phyloP scores from a whole-genome alignment of 2,797 vertebrate genomes.

The Mustela erminea region DNA sequence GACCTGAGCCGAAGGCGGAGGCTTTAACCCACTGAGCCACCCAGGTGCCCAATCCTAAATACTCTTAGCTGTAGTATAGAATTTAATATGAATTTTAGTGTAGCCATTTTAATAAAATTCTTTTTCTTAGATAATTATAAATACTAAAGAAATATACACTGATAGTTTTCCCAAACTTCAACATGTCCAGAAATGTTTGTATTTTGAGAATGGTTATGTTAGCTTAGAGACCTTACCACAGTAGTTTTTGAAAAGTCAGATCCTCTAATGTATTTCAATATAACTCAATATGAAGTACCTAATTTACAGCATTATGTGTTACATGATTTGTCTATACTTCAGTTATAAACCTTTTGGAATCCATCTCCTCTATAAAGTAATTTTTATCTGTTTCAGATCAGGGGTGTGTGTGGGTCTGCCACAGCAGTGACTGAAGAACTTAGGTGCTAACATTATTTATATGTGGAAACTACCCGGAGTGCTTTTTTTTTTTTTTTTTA shows the following conservation, averaged over 20 bases:
- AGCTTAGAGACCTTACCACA: background rate
- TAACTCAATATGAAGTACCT: background rate
- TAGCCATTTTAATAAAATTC: background rate
- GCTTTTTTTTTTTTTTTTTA: background rate
- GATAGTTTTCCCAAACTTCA: background rate
- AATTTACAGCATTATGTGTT: slow-evolving; percentile 8
- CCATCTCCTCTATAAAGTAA: background rate
- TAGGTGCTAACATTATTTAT: background rate
- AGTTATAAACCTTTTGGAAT: background rate
- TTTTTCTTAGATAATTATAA: slow-evolving; percentile 26
- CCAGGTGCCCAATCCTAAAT: background rate
- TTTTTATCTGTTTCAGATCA: background rate
- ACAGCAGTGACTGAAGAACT: background rate
- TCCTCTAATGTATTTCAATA: background rate
- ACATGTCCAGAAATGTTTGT: background rate
- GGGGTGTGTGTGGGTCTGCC: background rate
- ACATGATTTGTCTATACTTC: background rate
- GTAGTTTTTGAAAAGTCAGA: background rate
- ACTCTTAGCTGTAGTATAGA: background rate
- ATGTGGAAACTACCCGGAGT: background rate
- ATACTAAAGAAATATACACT: background rate
- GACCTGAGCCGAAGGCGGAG: too few species aligned
- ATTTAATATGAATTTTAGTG: slow-evolving; percentile 19
- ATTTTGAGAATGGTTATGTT: background rate
- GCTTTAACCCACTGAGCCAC: too few species aligned